Evolutionary conservation across 1,140 invertebrate genomes (phyloP), one percentile per base, ranked within the genome.

Genomic region (Dendrolimus kikuchii): DNA sequence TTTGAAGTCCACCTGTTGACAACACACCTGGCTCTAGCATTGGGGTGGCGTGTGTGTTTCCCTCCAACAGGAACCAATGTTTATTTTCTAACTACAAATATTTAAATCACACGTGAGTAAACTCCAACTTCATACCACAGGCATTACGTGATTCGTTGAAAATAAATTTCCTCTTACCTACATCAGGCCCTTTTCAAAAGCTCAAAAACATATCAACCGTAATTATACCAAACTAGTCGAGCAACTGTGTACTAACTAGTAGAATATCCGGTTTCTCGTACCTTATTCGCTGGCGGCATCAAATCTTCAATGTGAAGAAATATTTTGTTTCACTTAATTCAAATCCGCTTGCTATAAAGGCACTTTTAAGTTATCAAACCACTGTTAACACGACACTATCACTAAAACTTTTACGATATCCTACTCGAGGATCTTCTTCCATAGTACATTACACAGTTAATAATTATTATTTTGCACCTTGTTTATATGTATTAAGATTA

Each of bases 261-360:
- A 70, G 60, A 65, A 76, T 81, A 84, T 85, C 77, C 79, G 76
- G 79, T 81, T 82, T 80, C 54, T 58, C 73, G 65, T 85, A 85
- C 81, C 81, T 85, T 85, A 77, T 75, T 76, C 66, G 66, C 66
- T 77, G 71, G 64, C 68, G 66, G 69, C 71, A 74, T 74, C 63
- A 70, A 76, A 83, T 77, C 76, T 70, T 79, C 71, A 66, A 2
- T 51, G 66, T 57, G 55, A 68, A 64, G 59, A 73, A 60, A 64
- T 68, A 65, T 72, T 65, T 62, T 53, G 63, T 62, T 68, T 71
- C 68, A 75, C 71, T 81, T 74, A 62, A 58, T 50, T 68, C 53
- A 46, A 52, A 53, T 50, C 50, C 53, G 49, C 55, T 61, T 51
- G 55, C 10, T 54, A 54, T 8, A 54, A 47, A 54, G 63, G 65